These are phyloP conservation scores for Tinea trinotella DNA, from an alignment of 2,888 invertebrate genomes.

Conservation along the genomic window DNA sequence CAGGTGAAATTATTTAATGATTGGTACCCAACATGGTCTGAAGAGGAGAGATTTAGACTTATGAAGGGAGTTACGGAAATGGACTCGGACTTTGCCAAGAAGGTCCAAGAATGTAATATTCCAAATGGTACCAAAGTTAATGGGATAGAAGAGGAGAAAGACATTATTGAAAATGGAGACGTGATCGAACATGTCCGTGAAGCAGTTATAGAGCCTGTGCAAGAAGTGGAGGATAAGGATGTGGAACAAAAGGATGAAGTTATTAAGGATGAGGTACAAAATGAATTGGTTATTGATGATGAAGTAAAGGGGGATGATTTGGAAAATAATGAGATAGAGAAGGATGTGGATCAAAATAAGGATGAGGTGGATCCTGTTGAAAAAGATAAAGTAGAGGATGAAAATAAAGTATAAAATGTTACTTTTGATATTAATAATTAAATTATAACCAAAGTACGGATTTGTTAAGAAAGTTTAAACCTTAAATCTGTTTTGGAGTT, in stretches of 20 bases:
- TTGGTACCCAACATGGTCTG: slow-evolving; percentile 86
- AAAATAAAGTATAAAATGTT: too few relatives aligned
- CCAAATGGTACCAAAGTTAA: slow-evolving; percentile 45
- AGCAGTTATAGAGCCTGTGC: background rate
- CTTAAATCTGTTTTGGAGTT: too few relatives aligned
- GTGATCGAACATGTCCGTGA: background rate
- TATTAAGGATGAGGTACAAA: background rate
- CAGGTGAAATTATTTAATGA: slow-evolving; percentile 87
- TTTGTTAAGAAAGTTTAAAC: too few relatives aligned
- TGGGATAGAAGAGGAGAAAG: slow-evolving; percentile 41
- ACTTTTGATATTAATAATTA: too few relatives aligned
- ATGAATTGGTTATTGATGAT: background rate
- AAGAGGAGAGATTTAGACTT: slow-evolving; percentile 79
- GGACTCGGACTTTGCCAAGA: slow-evolving; percentile 80
- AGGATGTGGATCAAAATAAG: background rate
- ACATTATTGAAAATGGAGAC: background rate
- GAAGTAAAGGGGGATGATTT: background rate
- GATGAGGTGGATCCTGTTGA: slow-evolving; percentile 21
- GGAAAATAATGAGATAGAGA: background rate
- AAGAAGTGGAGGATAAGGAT: slow-evolving; percentile 21
- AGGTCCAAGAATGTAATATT: slow-evolving; percentile 68
- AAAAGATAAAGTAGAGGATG: slow-evolving; percentile 26
- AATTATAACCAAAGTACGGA: too few relatives aligned
- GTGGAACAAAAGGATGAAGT: slow-evolving; percentile 20
- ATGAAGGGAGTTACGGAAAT: slow-evolving; percentile 79